phyloP scores from a whole-genome alignment of 2,797 vertebrate genomes.

The Vultur gryphus region DNA sequence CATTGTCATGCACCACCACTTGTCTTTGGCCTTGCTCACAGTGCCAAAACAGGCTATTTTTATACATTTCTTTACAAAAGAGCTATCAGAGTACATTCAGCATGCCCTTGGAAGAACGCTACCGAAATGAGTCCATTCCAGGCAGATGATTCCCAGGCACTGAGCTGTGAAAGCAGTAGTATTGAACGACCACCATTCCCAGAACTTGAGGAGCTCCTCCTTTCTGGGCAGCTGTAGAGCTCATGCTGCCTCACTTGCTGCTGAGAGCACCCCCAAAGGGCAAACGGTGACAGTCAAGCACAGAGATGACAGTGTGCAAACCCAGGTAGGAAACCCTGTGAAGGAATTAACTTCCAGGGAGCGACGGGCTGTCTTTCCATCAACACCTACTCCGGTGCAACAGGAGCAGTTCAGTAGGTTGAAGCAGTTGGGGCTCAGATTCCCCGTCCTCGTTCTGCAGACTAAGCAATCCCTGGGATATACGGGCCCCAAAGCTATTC shows the following conservation, averaged over 20 bases:
- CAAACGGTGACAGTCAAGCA: background rate
- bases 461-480: background rate
- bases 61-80: background rate
- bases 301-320: fast-evolving
- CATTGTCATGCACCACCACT: background rate
- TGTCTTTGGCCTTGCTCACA: background rate
- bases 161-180: background rate
- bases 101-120: background rate
- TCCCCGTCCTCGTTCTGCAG: background rate
- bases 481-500: background rate
- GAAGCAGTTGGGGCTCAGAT: background rate
- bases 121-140: background rate
- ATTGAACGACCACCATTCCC: background rate
- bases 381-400: background rate
- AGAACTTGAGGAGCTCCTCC: background rate
- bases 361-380: background rate
- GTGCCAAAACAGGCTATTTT: background rate
- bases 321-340: fast-evolving
- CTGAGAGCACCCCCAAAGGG: background rate
- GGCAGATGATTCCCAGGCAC: background rate
- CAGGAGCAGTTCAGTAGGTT: background rate
- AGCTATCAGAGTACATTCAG: background rate
- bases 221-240: background rate
- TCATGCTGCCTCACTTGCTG: background rate
- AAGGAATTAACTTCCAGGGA: background rate